phyloP scores from a whole-genome alignment of 1,140 invertebrate genomes.

The Anoplolepis gracilipes region DNA sequence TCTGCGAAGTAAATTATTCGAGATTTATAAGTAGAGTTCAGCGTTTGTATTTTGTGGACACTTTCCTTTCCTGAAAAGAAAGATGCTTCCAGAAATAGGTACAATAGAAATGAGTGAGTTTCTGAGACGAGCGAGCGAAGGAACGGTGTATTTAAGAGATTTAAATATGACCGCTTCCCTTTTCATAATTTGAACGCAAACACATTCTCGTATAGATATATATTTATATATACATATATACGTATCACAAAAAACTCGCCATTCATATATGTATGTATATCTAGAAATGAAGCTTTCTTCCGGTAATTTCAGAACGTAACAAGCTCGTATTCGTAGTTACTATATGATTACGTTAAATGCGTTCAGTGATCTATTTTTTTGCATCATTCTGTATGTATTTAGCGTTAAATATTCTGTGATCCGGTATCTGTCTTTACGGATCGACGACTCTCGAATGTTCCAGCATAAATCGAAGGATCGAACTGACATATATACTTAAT shows the following conservation, averaged over 20 bases:
- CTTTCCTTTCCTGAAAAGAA: slow-evolving; percentile 80
- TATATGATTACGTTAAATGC: not conserved
- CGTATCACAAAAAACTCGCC: slow-evolving; percentile 40
- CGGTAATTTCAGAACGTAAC: slow-evolving; percentile 62
- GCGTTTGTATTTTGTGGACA: slow-evolving; percentile 66
- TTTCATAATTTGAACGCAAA: slow-evolving; percentile 36
- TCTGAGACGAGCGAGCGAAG: slow-evolving; percentile 21
- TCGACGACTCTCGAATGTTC: slow-evolving; percentile 39
- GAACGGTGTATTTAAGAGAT: slow-evolving; percentile 77
- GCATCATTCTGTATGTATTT: slow-evolving; percentile 1
- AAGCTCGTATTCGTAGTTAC: slow-evolving; percentile 7
- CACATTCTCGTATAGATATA: slow-evolving; percentile 64
- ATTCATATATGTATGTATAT: not conserved
- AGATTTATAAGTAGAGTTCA: not conserved
- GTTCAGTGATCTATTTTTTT: slow-evolving; percentile 2
- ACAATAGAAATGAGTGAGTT: slow-evolving; percentile 58
- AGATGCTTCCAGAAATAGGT: slow-evolving; percentile 81
- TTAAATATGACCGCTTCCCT: slow-evolving; percentile 75
- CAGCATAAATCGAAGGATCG: slow-evolving; percentile 75
- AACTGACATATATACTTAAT: slow-evolving; percentile 71
- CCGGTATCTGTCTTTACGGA: no score
- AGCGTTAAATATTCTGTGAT: slow-evolving; percentile 27
- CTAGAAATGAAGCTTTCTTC: slow-evolving; percentile 11
- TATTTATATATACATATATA: slow-evolving; percentile 74
- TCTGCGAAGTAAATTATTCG: not conserved